Conservation (phyloP, 2,797 vertebrate genomes). For the Arvicola amphibius region DNA sequence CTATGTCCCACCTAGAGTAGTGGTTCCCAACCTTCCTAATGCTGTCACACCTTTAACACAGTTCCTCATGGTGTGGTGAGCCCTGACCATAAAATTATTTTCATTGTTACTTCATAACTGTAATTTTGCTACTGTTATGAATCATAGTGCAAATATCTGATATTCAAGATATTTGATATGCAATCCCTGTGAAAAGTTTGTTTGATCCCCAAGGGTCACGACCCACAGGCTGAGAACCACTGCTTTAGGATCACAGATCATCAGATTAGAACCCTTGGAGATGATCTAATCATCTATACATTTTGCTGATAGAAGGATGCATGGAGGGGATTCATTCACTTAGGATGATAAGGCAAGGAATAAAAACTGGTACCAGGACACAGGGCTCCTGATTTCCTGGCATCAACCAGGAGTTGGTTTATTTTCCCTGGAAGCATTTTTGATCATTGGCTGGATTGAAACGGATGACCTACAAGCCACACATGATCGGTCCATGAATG, state of each 20-base stretch:
- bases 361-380: not conserved
- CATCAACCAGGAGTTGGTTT: not conserved
- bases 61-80: too few species aligned
- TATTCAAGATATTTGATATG: not conserved
- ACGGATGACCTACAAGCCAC: not conserved
- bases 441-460: not conserved
- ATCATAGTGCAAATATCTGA: not conserved
- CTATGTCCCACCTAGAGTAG: not conserved
- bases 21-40: not conserved
- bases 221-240: not conserved
- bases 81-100: not conserved
- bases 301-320: not conserved
- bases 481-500: rapidly evolving
- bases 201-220: not conserved
- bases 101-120: not conserved
- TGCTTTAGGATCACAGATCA: not conserved
- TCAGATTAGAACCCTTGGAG: not conserved
- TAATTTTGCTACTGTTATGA: not conserved
- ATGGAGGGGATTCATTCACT: not conserved
- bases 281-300: not conserved
- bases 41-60: not conserved
- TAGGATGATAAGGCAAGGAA: not conserved
- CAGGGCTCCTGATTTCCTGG: not conserved
- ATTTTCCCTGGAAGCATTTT: not conserved
- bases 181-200: not conserved